phyloP scores from a whole-genome alignment of 2,113 vertebrate genomes.

The Varanus komodoensis region DNA sequence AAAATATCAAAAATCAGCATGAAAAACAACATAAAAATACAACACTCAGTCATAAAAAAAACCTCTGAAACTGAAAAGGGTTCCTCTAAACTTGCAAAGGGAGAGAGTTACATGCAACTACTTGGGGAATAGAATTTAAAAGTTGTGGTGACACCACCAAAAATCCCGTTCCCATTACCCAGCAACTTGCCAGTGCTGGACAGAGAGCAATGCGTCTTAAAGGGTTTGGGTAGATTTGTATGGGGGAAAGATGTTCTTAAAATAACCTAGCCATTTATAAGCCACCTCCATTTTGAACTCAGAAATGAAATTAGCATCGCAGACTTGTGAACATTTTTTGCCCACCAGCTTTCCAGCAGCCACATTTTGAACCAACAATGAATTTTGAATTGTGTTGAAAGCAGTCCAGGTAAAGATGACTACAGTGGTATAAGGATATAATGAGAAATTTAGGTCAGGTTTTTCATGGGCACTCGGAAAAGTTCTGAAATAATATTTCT shows the following conservation, averaged over 20 bases:
- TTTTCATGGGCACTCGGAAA: not conserved
- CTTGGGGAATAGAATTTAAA: not conserved
- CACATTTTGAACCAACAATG: not conserved
- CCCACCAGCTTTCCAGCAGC: not conserved
- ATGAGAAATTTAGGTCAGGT: not conserved
- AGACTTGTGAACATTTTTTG: too few species aligned
- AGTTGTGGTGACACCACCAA: not conserved
- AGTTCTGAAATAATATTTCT: not conserved
- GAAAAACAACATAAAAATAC: not conserved
- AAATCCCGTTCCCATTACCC: not conserved
- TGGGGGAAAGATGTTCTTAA: not conserved
- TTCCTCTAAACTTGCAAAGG: not conserved
- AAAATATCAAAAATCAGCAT: not conserved
- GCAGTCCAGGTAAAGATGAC: too few species aligned
- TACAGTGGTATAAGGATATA: not conserved
- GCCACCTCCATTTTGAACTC: not conserved
- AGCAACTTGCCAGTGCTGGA: not conserved
- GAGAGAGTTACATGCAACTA: not conserved
- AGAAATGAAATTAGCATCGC: not conserved
- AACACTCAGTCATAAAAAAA: not conserved
- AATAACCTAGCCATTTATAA: too few species aligned
- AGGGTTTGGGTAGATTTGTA: not conserved
- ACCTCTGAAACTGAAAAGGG: not conserved
- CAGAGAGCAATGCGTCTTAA: not conserved
- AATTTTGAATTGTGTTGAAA: not conserved